Percentiles rank a stretch among this genome's conserved stretches.
Evolutionary conservation across 2,888 invertebrate species (phyloP).

Genomic region (Hypsopygia costalis): DNA sequence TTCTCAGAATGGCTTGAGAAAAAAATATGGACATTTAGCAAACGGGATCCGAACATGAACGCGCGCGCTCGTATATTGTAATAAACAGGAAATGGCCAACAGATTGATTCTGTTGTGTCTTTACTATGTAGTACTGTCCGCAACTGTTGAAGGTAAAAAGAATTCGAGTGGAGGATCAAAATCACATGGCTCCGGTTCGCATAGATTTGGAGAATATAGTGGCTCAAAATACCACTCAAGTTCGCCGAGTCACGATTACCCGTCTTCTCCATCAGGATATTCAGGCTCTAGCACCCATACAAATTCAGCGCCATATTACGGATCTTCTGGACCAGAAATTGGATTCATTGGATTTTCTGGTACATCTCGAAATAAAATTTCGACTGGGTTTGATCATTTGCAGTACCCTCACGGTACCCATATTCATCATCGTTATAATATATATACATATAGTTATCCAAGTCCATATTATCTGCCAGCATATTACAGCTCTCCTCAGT

Average conservation of each 20-base stretch:
- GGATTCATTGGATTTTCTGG: too few relatives aligned
- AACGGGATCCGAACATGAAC: too few relatives aligned
- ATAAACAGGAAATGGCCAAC: background rate
- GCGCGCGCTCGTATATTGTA: too few relatives aligned
- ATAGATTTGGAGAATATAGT: constrained; percentile 1
- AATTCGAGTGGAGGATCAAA: background rate
- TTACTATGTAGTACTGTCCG: background rate
- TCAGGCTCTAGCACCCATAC: constrained; percentile 21
- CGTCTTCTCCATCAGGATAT: constrained; percentile 22
- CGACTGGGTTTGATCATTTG: constrained; percentile 10
- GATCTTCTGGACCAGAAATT: too few relatives aligned
- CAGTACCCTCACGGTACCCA: constrained; percentile 16
- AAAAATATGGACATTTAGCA: too few relatives aligned
- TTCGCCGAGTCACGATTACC: constrained; percentile 11
- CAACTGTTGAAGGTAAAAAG: background rate
- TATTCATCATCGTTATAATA: constrained; percentile 12
- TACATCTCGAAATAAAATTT: constrained; percentile 16
- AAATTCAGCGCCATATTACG: background rate
- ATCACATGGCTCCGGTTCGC: constrained; percentile 14
- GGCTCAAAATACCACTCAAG: too few relatives aligned
- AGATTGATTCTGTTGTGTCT: background rate
- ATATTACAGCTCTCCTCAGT: constrained; percentile 55
- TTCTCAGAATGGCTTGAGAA: too few relatives aligned
- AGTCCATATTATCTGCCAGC: constrained; percentile 20
- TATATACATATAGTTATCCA: constrained; percentile 12